Evolutionary conservation across 2,113 vertebrate species (phyloP).

Genomic region (Hippocampus guttulatus): DNA sequence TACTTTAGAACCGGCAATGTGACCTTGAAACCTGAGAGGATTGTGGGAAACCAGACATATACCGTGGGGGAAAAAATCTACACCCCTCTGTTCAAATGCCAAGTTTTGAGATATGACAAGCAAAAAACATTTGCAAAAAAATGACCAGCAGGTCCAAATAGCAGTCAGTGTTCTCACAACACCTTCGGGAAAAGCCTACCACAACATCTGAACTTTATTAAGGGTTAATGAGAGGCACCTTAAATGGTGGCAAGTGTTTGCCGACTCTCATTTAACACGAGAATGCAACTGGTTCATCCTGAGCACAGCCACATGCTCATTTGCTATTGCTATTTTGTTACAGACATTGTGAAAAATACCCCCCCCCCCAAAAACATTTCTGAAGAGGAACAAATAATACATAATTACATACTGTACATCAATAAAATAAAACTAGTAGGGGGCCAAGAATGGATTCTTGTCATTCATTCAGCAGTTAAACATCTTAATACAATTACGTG

Average conservation of each 20-base stretch:
- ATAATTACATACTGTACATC: not conserved
- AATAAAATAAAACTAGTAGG: not conserved
- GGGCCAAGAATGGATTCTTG: not conserved
- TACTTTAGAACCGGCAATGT: not conserved
- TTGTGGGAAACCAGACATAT: not conserved
- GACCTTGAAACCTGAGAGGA: not conserved
- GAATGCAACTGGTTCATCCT: too few relatives aligned
- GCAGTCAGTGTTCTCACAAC: too few relatives aligned
- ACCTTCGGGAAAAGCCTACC: not conserved
- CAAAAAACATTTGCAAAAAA: not conserved
- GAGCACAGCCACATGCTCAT: too few relatives aligned
- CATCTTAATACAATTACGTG: not conserved
- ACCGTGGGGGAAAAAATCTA: not conserved
- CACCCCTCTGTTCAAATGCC: not conserved
- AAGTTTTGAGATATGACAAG: not conserved
- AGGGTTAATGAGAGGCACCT: too few relatives aligned
- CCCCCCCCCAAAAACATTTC: not conserved
- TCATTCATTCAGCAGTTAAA: not conserved
- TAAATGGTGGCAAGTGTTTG: too few relatives aligned
- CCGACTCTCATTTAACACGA: too few relatives aligned
- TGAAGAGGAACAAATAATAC: not conserved
- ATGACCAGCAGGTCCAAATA: too few relatives aligned
- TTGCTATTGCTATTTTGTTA: too few relatives aligned
- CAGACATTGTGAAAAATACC: too few relatives aligned
- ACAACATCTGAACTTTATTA: not conserved